Percentiles rank a stretch among this genome's conserved stretches.
Evolutionary conservation across 2,113 vertebrate genomes (phyloP).

Genomic region (Petrocephalus zakoni): DNA sequence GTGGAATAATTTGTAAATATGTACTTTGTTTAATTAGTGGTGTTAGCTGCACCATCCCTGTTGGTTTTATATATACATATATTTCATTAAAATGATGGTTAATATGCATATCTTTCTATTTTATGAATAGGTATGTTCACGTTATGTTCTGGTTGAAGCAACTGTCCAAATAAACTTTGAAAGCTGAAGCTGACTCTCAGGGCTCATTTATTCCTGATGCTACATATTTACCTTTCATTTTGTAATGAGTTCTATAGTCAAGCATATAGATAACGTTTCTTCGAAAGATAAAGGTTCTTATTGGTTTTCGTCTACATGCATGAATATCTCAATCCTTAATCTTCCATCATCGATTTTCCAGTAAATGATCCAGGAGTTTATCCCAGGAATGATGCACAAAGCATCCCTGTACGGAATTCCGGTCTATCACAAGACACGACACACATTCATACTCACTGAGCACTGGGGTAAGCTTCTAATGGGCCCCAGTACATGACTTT

Average conservation of each 20-base stretch:
- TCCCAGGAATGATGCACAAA: not conserved
- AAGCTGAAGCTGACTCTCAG: not conserved
- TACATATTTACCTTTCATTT: not conserved
- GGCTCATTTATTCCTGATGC: not conserved
- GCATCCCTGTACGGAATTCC: not conserved
- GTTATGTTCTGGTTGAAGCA: constrained; percentile 7
- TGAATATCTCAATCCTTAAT: not conserved
- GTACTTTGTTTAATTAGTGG: constrained; percentile 11
- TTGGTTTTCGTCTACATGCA: not conserved
- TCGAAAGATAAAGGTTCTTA: not conserved
- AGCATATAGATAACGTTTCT: not conserved
- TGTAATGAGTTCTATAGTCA: not conserved
- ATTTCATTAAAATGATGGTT: not conserved
- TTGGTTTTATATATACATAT: not conserved
- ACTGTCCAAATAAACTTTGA: constrained; percentile 23
- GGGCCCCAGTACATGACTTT: not conserved
- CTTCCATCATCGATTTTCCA: not conserved
- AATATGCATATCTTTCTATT: constrained; percentile 16
- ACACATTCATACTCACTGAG: not conserved
- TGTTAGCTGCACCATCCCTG: not conserved
- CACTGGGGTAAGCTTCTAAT: not conserved
- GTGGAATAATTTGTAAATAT: constrained; percentile 29
- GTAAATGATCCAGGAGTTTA: not conserved
- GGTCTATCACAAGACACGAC: not conserved
- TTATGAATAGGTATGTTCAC: not conserved